Conservation (phyloP, 1,140 invertebrate genomes). For the Brachionus manjavacas region DNA sequence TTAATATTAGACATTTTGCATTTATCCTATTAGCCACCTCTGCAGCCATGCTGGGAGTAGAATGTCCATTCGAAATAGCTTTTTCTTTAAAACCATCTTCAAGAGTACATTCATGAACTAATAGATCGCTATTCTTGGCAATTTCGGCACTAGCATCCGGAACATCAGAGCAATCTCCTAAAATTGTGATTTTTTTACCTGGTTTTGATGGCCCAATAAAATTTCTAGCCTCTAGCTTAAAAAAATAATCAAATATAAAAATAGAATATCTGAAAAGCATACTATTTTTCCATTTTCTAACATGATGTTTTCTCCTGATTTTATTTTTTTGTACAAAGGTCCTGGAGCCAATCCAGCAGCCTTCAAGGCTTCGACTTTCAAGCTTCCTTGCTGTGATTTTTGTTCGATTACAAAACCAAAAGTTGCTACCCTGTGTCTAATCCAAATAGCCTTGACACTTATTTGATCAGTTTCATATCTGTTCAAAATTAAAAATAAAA, state of each 20-base stretch:
- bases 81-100: slow-evolving; percentile 52
- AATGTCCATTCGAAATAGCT: slow-evolving; percentile 57
- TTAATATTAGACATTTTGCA: slow-evolving; percentile 54
- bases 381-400: slow-evolving; percentile 50
- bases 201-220: slow-evolving; percentile 44
- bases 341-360: slow-evolving; percentile 53
- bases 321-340: slow-evolving; percentile 54
- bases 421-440: slow-evolving; percentile 56
- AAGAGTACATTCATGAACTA: slow-evolving; percentile 59
- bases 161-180: slow-evolving; percentile 56
- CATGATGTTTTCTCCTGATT: slow-evolving; percentile 51
- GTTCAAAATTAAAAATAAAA: neutral
- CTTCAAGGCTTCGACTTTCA: slow-evolving; percentile 51
- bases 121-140: slow-evolving; percentile 52
- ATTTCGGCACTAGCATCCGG: slow-evolving; percentile 50
- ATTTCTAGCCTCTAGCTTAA: neutral
- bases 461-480: slow-evolving; percentile 48
- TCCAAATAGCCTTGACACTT: slow-evolving; percentile 52
- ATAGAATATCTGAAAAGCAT: neutral
- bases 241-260: neutral
- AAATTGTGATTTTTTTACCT: slow-evolving; percentile 55
- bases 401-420: slow-evolving; percentile 58
- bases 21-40: slow-evolving; percentile 50
- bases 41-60: slow-evolving; percentile 58
- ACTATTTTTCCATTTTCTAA: slow-evolving; percentile 50